phyloP scores from a whole-genome alignment of 1,140 invertebrate genomes.

The Goniozus legneri region DNA sequence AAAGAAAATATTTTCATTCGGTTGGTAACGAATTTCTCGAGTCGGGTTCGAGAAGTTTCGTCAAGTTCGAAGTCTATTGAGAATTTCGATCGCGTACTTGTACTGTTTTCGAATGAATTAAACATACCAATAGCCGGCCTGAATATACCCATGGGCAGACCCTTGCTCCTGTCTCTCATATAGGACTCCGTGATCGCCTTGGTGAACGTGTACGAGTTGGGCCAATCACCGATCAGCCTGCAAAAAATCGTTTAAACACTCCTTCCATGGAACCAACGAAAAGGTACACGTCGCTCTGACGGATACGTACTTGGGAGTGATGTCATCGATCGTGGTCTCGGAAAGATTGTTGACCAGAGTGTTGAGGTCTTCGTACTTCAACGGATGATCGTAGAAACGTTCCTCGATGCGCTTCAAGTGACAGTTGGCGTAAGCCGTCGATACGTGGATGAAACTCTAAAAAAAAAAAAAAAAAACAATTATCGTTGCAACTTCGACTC shows the following conservation, averaged over 20 bases:
- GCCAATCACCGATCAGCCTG: constrained; percentile 63
- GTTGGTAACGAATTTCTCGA: too few relatives aligned
- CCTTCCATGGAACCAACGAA: too few relatives aligned
- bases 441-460: constrained; percentile 61
- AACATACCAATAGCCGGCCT: constrained; percentile 65
- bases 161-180: constrained; percentile 53
- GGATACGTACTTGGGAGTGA: constrained; percentile 64
- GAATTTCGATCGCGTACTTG: too few relatives aligned
- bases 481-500: neutral
- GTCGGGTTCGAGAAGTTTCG: too few relatives aligned
- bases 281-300: too few relatives aligned
- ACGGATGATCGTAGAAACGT: constrained; percentile 54
- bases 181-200: constrained; percentile 70
- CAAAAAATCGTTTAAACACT: constrained; percentile 13
- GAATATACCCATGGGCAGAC: constrained; percentile 66
- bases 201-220: constrained; percentile 74
- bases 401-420: constrained; percentile 54
- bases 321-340: constrained; percentile 57
- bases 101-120: too few relatives aligned
- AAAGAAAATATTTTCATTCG: too few relatives aligned
- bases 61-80: too few relatives aligned
- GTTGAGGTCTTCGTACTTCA: constrained; percentile 57
- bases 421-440: constrained; percentile 63
- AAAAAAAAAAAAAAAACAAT: neutral
- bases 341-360: constrained; percentile 65